These are phyloP conservation scores for Grantiella picta DNA, from an alignment of 2,113 vertebrate species.

Conservation along the genomic window DNA sequence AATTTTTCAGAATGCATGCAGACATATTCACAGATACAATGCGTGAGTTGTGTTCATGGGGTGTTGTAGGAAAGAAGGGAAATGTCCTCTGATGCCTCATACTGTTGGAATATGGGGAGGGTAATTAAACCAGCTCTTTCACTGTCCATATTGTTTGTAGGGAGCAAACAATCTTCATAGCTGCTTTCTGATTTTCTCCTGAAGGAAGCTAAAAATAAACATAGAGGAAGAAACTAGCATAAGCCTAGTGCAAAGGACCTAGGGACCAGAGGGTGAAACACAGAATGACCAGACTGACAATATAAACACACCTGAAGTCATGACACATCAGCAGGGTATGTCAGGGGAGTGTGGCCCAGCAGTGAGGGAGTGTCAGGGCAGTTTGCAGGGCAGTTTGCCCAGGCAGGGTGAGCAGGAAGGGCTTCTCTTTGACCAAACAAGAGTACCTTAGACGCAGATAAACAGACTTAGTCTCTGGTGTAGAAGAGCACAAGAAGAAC, in stretches of 20 bases:
- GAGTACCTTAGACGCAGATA: neutral
- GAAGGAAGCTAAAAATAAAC: neutral
- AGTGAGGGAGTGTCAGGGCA: neutral
- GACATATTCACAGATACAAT: neutral
- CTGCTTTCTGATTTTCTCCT: neutral
- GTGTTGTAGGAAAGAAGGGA: neutral
- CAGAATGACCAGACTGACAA: neutral
- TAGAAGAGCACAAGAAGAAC: neutral
- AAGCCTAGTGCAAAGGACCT: neutral
- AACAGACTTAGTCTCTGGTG: neutral
- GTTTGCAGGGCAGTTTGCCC: neutral
- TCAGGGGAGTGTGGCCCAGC: fast-evolving
- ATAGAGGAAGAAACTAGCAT: neutral
- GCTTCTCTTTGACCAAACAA: neutral
- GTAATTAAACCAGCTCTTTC: neutral
- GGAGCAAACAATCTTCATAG: neutral
- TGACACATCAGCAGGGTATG: neutral
- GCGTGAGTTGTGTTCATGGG: neutral
- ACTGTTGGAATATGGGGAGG: neutral
- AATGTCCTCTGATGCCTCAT: neutral
- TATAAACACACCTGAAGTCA: neutral
- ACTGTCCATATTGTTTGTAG: neutral
- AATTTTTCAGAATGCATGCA: neutral
- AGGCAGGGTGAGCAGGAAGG: fast-evolving
- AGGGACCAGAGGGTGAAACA: neutral